Evolutionary conservation across 2,113 vertebrate species (phyloP), one percentile per base, ranked within the genome.

Genomic region (Pelobates fuscus): DNA sequence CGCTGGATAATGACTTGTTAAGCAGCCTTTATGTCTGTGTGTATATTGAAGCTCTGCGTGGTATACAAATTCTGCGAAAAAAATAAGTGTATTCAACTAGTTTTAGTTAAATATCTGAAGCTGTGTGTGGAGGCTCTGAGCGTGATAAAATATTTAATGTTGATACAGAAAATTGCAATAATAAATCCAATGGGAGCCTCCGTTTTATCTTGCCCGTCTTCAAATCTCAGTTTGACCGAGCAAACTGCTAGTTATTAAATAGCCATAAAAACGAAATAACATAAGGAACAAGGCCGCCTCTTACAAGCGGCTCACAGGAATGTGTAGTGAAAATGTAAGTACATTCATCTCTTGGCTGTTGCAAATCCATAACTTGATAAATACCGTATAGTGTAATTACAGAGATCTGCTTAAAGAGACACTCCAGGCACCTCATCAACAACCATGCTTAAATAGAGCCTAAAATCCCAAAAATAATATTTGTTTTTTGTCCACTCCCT

Each of bases 81-180:
- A 57, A 11, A 59, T 14, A n/a, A 17, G 17, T n/a, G 8, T 57
- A 23, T 24, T 66, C 29, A 14, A 1, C 62, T 12, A 26, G 2
- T 58, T 29, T 65, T 37, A 69, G 4, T 29, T 65, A 27, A 21
- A 52, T 64, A 41, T 2, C 44, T 7, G 26, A n/a, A 0, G 32
- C 30, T 18, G 15, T 29, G 49, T 18, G 32, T 23, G 1, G 21
- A 17, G 8, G 44, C 71, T 66, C 23, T 43, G 23, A 4, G 23
- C 7, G 20, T 74, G 23, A 67, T 74, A 58, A 66, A 74, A 66
- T 66, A 66, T 74, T 74, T 74, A 74, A 59, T 43, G 49, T 59
- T 59, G 24, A 43, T 55, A 58, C 58, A 29, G 41, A 66, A 58
- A 66, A 44, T 74, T 66, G 71, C 37, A 65, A 30, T 74, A 74